Evolutionary conservation across 2,888 invertebrate species (phyloP).

Genomic region (Pristionchus fissidentatus): DNA sequence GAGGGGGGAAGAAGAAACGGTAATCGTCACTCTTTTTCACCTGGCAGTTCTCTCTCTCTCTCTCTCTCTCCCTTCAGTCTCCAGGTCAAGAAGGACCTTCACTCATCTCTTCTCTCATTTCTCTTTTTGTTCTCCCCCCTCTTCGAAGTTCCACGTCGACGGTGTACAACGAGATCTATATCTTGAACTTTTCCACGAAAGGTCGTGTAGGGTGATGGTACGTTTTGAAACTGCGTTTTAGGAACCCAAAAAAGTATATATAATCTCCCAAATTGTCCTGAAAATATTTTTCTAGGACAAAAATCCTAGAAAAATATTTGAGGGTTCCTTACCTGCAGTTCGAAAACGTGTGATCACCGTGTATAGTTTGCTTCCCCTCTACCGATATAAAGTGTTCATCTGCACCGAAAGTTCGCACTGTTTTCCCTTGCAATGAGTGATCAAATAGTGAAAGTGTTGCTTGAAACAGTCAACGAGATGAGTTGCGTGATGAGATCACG

Average conservation of each 20-base stretch:
- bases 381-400: neutral
- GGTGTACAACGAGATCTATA: too few relatives aligned
- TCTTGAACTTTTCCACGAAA: too few relatives aligned
- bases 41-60: neutral
- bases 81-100: neutral
- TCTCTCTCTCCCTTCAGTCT: neutral
- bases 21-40: slow-evolving; percentile 12
- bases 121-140: too few relatives aligned
- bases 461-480: neutral
- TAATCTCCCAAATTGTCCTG: too few relatives aligned
- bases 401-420: neutral
- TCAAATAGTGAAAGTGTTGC: slow-evolving; percentile 8
- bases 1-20: slow-evolving; percentile 12
- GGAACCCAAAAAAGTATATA: neutral
- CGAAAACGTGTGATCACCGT: too few relatives aligned
- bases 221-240: too few relatives aligned
- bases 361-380: neutral
- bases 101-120: neutral
- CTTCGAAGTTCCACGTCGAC: too few relatives aligned
- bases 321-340: too few relatives aligned
- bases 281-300: too few relatives aligned
- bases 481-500: slow-evolving; percentile 7
- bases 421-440: neutral
- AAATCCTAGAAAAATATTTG: too few relatives aligned
- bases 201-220: too few relatives aligned